Percentiles rank a stretch among this genome's conserved stretches.
Evolutionary conservation across 2,888 invertebrate species (phyloP).

Genomic region (Drosophila anomalata): DNA sequence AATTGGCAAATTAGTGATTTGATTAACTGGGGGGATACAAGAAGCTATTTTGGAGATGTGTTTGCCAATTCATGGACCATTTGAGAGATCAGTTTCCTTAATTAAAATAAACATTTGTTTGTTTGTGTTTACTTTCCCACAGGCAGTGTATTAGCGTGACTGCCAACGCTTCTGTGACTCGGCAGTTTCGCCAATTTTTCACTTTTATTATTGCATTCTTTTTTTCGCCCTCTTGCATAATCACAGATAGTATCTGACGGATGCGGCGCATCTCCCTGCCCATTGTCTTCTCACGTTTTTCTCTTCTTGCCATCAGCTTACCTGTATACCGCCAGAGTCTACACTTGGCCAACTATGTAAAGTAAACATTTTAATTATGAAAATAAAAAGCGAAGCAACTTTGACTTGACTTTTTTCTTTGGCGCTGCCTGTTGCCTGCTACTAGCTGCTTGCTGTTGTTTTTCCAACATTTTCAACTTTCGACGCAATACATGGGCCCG

Average conservation of each 20-base stretch:
- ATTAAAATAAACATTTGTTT: neutral
- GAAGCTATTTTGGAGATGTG: neutral
- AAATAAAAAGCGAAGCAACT: constrained; percentile 35
- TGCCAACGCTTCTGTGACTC: constrained; percentile 1
- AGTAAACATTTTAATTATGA: constrained; percentile 50
- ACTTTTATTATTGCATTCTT: constrained; percentile 13
- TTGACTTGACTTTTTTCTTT: constrained; percentile 16
- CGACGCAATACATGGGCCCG: constrained; percentile 27
- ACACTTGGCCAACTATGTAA: constrained; percentile 45
- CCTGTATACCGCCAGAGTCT: constrained; percentile 3
- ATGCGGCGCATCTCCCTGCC: constrained; percentile 8
- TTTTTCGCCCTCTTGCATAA: constrained; percentile 26
- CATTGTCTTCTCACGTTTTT: constrained; percentile 18
- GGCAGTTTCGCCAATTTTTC: constrained; percentile 12
- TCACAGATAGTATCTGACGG: constrained; percentile 20
- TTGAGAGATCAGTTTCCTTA: neutral
- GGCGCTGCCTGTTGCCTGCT: neutral
- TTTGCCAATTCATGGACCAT: neutral
- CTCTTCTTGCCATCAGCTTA: constrained; percentile 5
- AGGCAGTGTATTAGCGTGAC: constrained; percentile 3
- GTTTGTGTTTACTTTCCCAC: neutral
- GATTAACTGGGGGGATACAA: constrained; percentile 8
- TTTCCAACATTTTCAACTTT: constrained; percentile 35
- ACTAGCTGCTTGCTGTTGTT: constrained; percentile 13
- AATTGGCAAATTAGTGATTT: constrained; percentile 21